Conservation (phyloP, 2,888 invertebrate genomes). For the Mesopsocus fuscifrons region DNA sequence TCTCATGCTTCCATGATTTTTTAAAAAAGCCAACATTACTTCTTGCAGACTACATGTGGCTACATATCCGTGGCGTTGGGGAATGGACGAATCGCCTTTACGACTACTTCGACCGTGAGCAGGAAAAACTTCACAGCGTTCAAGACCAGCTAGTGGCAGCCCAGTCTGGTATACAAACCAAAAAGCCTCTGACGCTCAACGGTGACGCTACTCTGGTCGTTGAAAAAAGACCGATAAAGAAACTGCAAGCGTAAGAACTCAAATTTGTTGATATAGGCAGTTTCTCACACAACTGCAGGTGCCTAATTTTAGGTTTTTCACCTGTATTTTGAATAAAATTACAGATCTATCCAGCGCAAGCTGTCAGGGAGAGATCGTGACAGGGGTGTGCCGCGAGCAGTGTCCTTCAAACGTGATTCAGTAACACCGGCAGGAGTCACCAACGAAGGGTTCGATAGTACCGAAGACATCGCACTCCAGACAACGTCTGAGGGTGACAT, state of each 20-base stretch:
- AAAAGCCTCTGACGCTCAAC: conserved; percentile 3
- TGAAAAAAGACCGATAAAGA: conserved; percentile 16
- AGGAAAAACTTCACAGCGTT: conserved; percentile 48
- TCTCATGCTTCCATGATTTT: no score
- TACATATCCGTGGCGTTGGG: conserved; percentile 83
- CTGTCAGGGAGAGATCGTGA: conserved; percentile 28
- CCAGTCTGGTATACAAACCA: conserved; percentile 3
- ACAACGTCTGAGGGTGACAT: conserved; percentile 19
- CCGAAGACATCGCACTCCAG: conserved; percentile 20
- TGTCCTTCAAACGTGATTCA: conserved; percentile 14
- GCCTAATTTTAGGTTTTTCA: background rate
- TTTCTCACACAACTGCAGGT: background rate
- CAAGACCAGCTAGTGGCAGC: conserved; percentile 26
- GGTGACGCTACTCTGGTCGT: background rate
- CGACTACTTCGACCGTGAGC: conserved; percentile 67
- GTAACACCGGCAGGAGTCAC: conserved; percentile 22
- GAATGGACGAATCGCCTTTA: conserved; percentile 85
- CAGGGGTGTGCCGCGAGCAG: conserved; percentile 9
- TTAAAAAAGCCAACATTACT: no score
- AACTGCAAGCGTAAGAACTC: conserved; percentile 20
- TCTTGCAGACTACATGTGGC: conserved; percentile 81
- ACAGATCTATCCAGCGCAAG: conserved; percentile 28
- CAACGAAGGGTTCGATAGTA: conserved; percentile 26
- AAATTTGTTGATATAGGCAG: background rate
- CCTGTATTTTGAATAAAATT: background rate